Evolutionary conservation across 1,140 invertebrate genomes (phyloP), one percentile per base, ranked within the genome.

Genomic region (Apis cerana): DNA sequence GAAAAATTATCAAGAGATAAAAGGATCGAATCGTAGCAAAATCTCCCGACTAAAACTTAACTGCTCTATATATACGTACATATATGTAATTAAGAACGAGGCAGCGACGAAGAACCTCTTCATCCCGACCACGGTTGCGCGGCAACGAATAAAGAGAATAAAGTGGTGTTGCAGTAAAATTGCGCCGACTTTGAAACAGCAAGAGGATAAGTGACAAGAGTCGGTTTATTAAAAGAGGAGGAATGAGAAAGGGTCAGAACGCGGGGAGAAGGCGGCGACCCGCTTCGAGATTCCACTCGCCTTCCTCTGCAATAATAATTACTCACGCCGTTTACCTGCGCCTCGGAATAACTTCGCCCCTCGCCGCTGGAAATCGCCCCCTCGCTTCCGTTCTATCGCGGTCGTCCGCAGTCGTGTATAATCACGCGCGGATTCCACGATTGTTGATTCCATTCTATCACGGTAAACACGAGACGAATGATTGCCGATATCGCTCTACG

Each of bases 271-370:
- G n/a, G 12, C 64, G n/a, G n/a, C n/a, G 56, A 69, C 43, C 33
- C 52, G 65, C 2, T 80, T 79, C 62, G 80, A 68, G 85, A 87
- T 88, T 88, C 72, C 33, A 4, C 33, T 27, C 80, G 75, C 85
- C 85, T 76, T 23, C 75, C 65, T 21, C 67, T 69, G 17, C 27
- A 62, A 85, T 75, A 74, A 88, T 80, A 88, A 88, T 88, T 85
- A 76, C 72, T 81, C 59, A 58, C 68, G 65, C 77, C 86, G 79
- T 80, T 85, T 88, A 80, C 76, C 69, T 68, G 52, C 33, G 23
- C 2, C 4, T 27, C 61, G 12, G 19, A 64, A 58, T 54, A 75
- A 80, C 80, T 61, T 75, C 21, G 17, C 69, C 78, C 74, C 74
- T n/a, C n/a, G n/a, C n/a, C n/a, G n/a, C 80, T 84, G 33, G 77